These are phyloP conservation scores for Cotesia glomerata DNA, from an alignment of 1,140 invertebrate species.

Conservation along the genomic window DNA sequence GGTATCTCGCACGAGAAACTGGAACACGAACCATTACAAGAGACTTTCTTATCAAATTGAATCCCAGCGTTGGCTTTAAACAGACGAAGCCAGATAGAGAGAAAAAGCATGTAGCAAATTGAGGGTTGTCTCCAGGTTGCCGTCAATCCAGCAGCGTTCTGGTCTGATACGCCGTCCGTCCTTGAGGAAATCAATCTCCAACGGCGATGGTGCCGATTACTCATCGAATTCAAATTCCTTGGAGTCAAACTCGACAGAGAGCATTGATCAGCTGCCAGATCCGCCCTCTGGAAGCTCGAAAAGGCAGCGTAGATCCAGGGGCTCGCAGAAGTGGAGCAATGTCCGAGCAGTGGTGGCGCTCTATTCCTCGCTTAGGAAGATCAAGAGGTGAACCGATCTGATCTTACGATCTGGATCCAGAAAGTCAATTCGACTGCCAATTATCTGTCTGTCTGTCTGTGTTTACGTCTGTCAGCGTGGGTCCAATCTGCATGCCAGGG, in stretches of 20 bases:
- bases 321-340: slow-evolving; percentile 83
- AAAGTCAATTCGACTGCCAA: no score
- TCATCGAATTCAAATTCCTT: slow-evolving; percentile 40
- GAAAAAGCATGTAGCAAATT: slow-evolving; percentile 31
- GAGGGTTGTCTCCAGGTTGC: slow-evolving; percentile 50
- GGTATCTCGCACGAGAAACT: background rate
- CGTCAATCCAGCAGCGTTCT: slow-evolving; percentile 23
- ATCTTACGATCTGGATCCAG: background rate
- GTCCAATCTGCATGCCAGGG: no score
- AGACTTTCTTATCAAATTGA: no score
- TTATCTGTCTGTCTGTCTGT: slow-evolving; percentile 32
- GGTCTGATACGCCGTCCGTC: slow-evolving; percentile 38
- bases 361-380: slow-evolving; percentile 84
- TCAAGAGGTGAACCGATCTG: slow-evolving; percentile 74
- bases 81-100: slow-evolving; percentile 38
- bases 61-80: slow-evolving; percentile 29
- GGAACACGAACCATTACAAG: background rate
- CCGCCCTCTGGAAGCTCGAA: slow-evolving; percentile 36
- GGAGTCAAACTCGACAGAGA: slow-evolving; percentile 54
- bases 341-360: slow-evolving; percentile 84
- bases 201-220: slow-evolving; percentile 21
- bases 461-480: background rate
- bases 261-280: slow-evolving; percentile 41
- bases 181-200: slow-evolving; percentile 44
- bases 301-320: slow-evolving; percentile 62